Evolutionary conservation across 1,140 invertebrate species (phyloP), one percentile per base, ranked within the genome.

Genomic region (Calliopsis andreniformis): DNA sequence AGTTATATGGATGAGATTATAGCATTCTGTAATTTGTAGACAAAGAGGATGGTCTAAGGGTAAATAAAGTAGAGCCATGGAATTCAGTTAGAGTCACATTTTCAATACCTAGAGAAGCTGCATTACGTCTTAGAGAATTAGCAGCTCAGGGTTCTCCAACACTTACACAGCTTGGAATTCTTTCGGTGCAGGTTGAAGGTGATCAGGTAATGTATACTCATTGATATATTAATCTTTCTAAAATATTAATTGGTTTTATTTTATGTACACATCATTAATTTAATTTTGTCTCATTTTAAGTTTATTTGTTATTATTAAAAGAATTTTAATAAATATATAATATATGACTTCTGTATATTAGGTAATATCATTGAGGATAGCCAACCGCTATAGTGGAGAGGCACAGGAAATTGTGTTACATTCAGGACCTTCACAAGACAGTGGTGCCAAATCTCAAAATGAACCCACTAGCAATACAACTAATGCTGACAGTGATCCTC

Each of bases 61-160:
- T 96, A 70, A 94, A 94, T 82, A 97, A 99, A 94, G 96, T 99
- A 93, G 98, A 99, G 94, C 98, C 98, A 94, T 99, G 98, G 98
- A 98, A 99, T 93, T 98, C 97, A 88, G 98, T 99, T 83, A 95
- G 97, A 92, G 97, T 99, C 89, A 99, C 98, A 92, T 96, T 99
- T 93, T 98, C 97, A 87, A 97, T 99, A 93, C 98, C 98, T 82
- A 95, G 96, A 89, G 98, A 98, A 92, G 98, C 98, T 88, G 98
- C 98, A 83, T 92, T 96, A 84, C 94, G 97, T 83, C 93, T 99
- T 87, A 94, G 97, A 86, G 96, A 97, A 89, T 93, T 99, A 87
- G 98, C 98, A 75, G 95, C 97, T 88, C 96, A 97, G 90, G 97
- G 98, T 81, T 97, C 97, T 88, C 93, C 95, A 70, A 96, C 96